Conservation (phyloP, 2,797 vertebrate genomes). For the Hafferia zeledoni region DNA sequence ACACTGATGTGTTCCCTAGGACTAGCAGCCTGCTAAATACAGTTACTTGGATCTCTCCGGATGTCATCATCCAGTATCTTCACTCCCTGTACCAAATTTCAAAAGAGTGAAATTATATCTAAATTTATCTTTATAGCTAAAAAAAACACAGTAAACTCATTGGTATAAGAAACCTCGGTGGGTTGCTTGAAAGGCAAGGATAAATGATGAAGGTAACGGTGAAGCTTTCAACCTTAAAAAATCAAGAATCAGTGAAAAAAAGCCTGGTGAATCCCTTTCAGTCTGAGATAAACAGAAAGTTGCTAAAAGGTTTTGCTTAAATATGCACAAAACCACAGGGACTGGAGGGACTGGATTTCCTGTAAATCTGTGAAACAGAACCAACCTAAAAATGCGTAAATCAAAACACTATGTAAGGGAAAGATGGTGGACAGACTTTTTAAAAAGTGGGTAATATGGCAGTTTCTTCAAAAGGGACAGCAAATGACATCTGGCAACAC, state of each 20-base stretch:
- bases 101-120: background rate
- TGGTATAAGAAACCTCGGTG: background rate
- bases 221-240: background rate
- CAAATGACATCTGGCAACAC: background rate
- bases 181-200: background rate
- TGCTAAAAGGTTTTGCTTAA: background rate
- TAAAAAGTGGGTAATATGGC: accelerated
- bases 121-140: background rate
- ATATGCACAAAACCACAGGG: background rate
- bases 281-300: background rate
- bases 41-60: background rate
- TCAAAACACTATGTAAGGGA: background rate
- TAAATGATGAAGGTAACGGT: background rate
- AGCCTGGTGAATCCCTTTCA: background rate
- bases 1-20: background rate
- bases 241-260: background rate
- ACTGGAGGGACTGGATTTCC: background rate
- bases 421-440: background rate
- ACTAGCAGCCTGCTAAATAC: background rate
- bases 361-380: background rate
- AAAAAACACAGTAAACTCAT: background rate
- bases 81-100: background rate
- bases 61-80: background rate
- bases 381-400: background rate
- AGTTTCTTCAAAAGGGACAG: conserved; percentile 6